These are phyloP conservation scores for Dendrolimus kikuchii DNA, from an alignment of 1,140 invertebrate species.

Conservation along the genomic window DNA sequence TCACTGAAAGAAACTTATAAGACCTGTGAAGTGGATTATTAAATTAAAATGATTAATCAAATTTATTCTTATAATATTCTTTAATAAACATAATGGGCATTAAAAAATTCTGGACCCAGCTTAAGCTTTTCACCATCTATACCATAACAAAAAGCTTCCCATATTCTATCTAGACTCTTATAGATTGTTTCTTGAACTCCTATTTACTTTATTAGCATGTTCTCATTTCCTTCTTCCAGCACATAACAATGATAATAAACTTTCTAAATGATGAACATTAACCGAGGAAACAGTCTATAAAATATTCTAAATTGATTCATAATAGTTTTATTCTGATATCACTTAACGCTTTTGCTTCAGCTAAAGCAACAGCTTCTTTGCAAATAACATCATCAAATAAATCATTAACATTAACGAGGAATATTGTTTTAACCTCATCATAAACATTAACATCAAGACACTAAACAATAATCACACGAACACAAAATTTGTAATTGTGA, in stretches of 20 bases:
- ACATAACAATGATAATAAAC: constrained; percentile 9
- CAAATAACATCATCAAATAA: constrained; percentile 17
- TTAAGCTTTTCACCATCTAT: constrained; percentile 39
- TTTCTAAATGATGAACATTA: background rate
- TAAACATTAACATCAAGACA: constrained; percentile 19
- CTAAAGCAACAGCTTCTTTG: constrained; percentile 50
- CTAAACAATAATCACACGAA: constrained; percentile 17
- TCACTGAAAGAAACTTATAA: too few relatives aligned
- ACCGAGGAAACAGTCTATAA: constrained; percentile 48
- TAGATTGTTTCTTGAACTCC: constrained; percentile 49
- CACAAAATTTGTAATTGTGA: constrained; percentile 16
- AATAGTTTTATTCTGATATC: constrained; percentile 12
- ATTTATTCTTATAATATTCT: too few relatives aligned
- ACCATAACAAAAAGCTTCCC: constrained; percentile 37
- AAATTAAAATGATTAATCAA: too few relatives aligned
- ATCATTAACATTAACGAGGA: constrained; percentile 8
- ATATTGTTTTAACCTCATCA: constrained; percentile 10
- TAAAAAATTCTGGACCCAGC: constrained; percentile 14
- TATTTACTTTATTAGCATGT: constrained; percentile 32
- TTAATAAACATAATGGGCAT: too few relatives aligned
- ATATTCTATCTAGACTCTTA: constrained; percentile 26
- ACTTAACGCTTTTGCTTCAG: constrained; percentile 45
- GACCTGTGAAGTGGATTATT: too few relatives aligned
- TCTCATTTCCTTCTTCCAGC: constrained; percentile 14
- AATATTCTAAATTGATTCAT: constrained; percentile 6